These are phyloP conservation scores for Albula goreensis DNA, from an alignment of 2,113 vertebrate species.

Conservation along the genomic window DNA sequence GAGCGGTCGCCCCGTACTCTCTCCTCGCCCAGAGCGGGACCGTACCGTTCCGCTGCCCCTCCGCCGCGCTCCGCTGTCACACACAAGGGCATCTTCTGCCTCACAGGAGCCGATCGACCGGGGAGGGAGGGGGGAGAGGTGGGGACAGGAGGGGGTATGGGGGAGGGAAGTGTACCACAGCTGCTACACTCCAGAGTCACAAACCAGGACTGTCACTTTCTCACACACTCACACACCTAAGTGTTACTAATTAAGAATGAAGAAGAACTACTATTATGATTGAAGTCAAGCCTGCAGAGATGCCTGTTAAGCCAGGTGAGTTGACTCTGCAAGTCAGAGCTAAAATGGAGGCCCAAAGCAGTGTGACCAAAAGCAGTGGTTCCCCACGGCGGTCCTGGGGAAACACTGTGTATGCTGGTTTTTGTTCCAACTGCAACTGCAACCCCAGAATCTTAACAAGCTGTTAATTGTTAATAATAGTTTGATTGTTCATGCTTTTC, in stretches of 20 bases:
- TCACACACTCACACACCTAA: background rate
- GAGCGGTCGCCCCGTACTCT: constrained; percentile 31
- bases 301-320: background rate
- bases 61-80: constrained; percentile 27
- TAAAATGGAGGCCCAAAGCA: background rate
- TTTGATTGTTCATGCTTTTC: no score
- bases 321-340: background rate
- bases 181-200: background rate
- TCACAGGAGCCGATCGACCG: constrained; percentile 27
- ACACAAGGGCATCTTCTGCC: constrained; percentile 49
- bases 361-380: no score
- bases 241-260: background rate
- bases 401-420: no score
- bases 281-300: background rate
- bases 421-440: no score
- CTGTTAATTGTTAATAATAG: no score
- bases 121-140: background rate
- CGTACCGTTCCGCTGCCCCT: constrained; percentile 41
- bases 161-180: background rate
- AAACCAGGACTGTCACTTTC: background rate
- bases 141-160: background rate
- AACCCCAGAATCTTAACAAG: no score
- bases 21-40: constrained; percentile 34
- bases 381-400: no score
- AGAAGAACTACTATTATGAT: no score